A percentile compares a stretch with the other conserved stretches of the same genome.
Conservation (phyloP, 2,113 vertebrate genomes). For the Bubo bubo region DNA sequence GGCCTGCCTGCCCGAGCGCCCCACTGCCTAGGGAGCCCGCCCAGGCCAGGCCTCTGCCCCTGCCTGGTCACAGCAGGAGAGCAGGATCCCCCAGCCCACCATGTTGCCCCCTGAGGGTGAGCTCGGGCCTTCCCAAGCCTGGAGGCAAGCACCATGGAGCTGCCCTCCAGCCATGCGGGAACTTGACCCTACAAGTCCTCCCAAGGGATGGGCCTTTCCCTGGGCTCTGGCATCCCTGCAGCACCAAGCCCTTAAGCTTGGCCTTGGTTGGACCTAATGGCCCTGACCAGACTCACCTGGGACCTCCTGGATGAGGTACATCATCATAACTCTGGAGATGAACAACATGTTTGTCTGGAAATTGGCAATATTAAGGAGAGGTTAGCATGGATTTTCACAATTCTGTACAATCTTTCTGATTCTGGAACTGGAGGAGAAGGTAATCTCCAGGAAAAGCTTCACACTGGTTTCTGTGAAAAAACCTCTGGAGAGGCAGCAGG, state of each 20-base stretch:
- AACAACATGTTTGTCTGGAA: not conserved
- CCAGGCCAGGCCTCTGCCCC: not conserved
- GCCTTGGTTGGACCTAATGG: not conserved
- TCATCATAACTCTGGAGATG: not conserved
- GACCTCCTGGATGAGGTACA: not conserved
- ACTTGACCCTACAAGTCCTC: no score
- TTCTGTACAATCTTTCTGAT: not conserved
- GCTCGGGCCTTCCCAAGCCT: not conserved
- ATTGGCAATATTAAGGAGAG: not conserved
- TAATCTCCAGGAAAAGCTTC: not conserved
- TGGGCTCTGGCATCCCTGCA: not conserved
- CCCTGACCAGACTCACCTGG: not conserved
- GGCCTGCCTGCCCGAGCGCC: rapidly evolving
- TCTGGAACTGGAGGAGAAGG: not conserved
- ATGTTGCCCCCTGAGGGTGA: rapidly evolving
- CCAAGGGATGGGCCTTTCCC: rapidly evolving
- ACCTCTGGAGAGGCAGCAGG: not conserved
- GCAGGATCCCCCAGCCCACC: no score
- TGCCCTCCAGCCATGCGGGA: rapidly evolving
- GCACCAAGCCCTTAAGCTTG: not conserved
- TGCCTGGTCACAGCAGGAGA: not conserved
- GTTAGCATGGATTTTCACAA: not conserved
- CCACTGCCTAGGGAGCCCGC: rapidly evolving
- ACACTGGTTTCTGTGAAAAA: no score
- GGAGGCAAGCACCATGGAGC: rapidly evolving